Evolutionary conservation across 2,888 invertebrate genomes (phyloP), one percentile per base, ranked within the genome.

Genomic region (Bedellia somnulentella): DNA sequence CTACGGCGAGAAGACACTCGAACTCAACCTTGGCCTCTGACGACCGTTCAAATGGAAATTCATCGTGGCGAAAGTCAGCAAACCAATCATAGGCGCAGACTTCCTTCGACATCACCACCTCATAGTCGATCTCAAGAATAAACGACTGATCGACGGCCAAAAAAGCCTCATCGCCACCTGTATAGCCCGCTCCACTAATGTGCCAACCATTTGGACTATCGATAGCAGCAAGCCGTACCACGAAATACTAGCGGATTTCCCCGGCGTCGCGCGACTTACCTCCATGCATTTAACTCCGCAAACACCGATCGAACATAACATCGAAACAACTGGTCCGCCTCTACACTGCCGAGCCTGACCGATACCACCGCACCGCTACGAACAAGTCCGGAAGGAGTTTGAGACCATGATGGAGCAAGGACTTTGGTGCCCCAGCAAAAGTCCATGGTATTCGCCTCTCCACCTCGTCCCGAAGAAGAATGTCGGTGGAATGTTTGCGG

Each of bases 371-470:
- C 15, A 27, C 15, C 15, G 18, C 5, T 26, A 26, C 14, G n/a
- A 3, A 4, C 3, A 6, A 4, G 27, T 15, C 9, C 16, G 18
- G 15, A 26, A 31, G 9, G 26, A 31, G 12, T 26, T 31, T 10
- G 14, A 26, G 10, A 3, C 11, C 8, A 31, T 31, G 31, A 14
- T 31, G 26, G n/a, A n/a, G n/a, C n/a, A n/a, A n/a, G n/a, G n/a
- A n/a, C n/a, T n/a, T n/a, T n/a, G n/a, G n/a, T n/a, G n/a, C n/a
- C 62, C 57, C 0, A 64, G 61, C 0, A 49, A 46, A 3, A 57
- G 57, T 21, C 37, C 43, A 2, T 67, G 57, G 59, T 43, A 60
- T 0, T 53, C 47, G 24, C 64, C 56, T 2, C 37, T 63, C 30
- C 37, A 37, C 15, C 21, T 37, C 13, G 43, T 36, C 4, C 30